A percentile compares a stretch with the other conserved stretches of the same genome.
phyloP scores from a whole-genome alignment of 2,888 invertebrate genomes.

The Microdon myrmicae region DNA sequence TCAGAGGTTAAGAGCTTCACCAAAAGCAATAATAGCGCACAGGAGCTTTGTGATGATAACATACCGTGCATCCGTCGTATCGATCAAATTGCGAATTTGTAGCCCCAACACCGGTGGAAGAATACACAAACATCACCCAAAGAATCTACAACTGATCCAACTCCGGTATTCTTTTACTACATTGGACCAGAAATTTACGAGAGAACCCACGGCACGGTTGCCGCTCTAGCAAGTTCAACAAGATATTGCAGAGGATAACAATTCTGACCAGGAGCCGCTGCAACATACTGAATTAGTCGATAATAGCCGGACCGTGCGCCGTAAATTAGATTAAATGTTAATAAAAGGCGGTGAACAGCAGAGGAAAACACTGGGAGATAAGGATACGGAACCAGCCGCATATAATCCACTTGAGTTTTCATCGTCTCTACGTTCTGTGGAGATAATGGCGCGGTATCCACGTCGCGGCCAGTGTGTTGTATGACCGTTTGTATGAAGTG shows the following conservation, averaged over 20 bases:
- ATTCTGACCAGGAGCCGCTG: constrained; percentile 22
- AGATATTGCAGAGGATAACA: constrained; percentile 39
- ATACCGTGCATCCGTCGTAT: constrained; percentile 43
- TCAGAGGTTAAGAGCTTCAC: no score
- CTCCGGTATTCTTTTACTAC: no score
- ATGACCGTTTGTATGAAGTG: constrained; percentile 2
- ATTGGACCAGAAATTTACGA: constrained; percentile 47
- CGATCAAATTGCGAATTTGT: constrained; percentile 52
- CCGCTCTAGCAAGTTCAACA: constrained; percentile 16
- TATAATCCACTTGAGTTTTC: constrained; percentile 43
- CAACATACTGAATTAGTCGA: constrained; percentile 26
- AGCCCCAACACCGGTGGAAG: no score
- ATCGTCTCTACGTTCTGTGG: constrained; percentile 44
- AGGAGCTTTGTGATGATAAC: no score
- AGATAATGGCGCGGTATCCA: constrained; percentile 29
- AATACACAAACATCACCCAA: no score
- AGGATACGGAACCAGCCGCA: constrained; percentile 43
- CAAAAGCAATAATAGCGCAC: no score
- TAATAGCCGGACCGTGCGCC: constrained; percentile 49
- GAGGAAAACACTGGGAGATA: constrained; percentile 39
- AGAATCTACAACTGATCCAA: no score
- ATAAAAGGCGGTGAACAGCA: constrained; percentile 50
- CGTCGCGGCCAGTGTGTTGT: constrained; percentile 1
- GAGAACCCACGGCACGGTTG: constrained; percentile 29
- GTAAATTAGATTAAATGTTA: constrained; percentile 53